Base-by-base conservation (phyloP, 1,140 invertebrate species). In the Drosophila littoralis region DNA sequence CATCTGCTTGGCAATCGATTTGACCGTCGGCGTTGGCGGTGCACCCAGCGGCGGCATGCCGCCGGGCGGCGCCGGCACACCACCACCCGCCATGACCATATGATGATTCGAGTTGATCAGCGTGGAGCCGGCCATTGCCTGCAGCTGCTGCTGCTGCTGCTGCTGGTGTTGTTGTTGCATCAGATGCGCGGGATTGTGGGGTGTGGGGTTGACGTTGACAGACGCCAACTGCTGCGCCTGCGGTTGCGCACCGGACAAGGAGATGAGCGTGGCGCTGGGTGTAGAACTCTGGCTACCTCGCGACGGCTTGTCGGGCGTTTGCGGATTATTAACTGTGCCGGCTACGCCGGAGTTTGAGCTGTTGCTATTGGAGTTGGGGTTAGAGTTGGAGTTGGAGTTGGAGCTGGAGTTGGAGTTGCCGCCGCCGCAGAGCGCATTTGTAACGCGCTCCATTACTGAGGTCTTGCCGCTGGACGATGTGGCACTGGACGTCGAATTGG, bases 381-480 rank as follows among this genome's bases (percentile, higher is more conserved):
- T 40, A 17, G 35, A 17, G 12, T 61, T 83, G 33, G 73, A 42
- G 45, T 59, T 79, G 71, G 78, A 85, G 35, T 79, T 93, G 91
- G 92, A 92, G 42, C 92, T 93, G 52, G 79, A 46, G 9, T 79
- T 54, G 55, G 79, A 61, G 59, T 93, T 93, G 60, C 93, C 88
- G 40, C 94, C 94, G 1, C 96, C 96, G 91, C 96, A 97, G 42
- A 97, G 94, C 8, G 96, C 96, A 89, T 96, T 96, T 28, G 97
- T 97, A 33, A 97, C 96, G 60, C 96, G 94, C 92, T 97, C 96
- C 94, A 97, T 97, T 61, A 97, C 96, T 81, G 95, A 95, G 12
- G 94, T 94, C 82, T 95, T 92, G 73, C 88, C 92, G 65, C 80
- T 91, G 59, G 85, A 64, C 42, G 85, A 42, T 2, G 67, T 59